phyloP scores from a whole-genome alignment of 2,888 invertebrate species.

The Drosophila longiperda region DNA sequence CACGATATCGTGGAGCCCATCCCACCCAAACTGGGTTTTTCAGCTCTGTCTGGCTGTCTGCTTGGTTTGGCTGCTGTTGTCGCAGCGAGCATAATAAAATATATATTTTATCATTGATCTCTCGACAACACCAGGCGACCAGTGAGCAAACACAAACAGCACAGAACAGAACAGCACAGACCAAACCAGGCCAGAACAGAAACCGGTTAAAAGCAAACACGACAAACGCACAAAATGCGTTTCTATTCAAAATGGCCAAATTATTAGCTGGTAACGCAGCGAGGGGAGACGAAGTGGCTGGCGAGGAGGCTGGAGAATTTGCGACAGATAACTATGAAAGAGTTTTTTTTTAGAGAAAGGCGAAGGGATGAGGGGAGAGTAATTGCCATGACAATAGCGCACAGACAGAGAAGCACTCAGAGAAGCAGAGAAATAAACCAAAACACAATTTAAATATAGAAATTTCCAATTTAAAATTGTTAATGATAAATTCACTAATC shows the following conservation, averaged over 20 bases:
- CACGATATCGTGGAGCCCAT: constrained; percentile 32
- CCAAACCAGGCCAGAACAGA: background rate
- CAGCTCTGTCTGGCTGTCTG: constrained; percentile 10
- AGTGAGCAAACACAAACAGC: constrained; percentile 41
- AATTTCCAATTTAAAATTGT: background rate
- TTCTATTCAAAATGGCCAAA: constrained; percentile 33
- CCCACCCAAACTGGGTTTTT: background rate
- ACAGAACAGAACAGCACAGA: too few relatives aligned
- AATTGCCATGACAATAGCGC: background rate
- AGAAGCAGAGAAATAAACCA: background rate
- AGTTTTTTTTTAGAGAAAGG: too few relatives aligned
- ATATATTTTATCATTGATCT: constrained; percentile 75
- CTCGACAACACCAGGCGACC: constrained; percentile 35
- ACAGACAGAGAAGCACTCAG: background rate
- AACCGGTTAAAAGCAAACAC: constrained; percentile 49
- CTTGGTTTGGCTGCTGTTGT: constrained; percentile 32
- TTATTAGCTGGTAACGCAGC: constrained; percentile 26
- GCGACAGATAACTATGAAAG: constrained; percentile 10
- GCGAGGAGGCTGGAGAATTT: background rate
- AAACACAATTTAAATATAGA: background rate
- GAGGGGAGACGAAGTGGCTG: background rate
- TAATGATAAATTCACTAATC: background rate
- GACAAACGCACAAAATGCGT: constrained; percentile 47
- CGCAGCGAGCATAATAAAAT: constrained; percentile 69
- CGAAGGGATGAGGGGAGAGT: too few relatives aligned